Evolutionary conservation across 92 coral and sea anemone species (phyloP), one percentile per base, ranked within the genome.

Genomic region (Nematostella vectensis): DNA sequence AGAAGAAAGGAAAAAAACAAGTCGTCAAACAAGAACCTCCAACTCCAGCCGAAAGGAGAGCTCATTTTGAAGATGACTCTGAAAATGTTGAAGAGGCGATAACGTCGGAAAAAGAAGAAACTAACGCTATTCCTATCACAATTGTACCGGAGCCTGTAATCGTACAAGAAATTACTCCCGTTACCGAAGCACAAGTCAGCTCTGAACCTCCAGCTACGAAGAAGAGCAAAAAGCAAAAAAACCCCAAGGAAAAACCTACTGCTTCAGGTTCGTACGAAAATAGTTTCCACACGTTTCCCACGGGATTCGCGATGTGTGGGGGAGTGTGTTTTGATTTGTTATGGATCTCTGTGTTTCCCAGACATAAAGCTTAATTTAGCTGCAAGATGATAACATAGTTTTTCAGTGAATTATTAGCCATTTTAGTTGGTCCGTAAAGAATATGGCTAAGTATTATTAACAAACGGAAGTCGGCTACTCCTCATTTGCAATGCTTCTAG

Each of bases 191-290:
- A 11, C 29, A 25, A 22, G 50, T 24, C 48, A 75, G 54, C 47
- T 62, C 65, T 54, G 82, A 68, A 48, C 74, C 75, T 6, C 71
- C 69, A 25, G 31, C 67, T 24, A 50, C 54, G n/a, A 85, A 85
- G 73, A 85, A 80, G 51, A 2, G 82, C 18, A 86, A 74, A 67
- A 86, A 78, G 61, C 13, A 61, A 28, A 85, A 85, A 25, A 37
- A 25, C 11, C 16, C 70, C 12, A 80, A 85, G 43, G 95, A 85
- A 38, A 85, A 76, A 60, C 50, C 62, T 12, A 56, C 43, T 12
- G 51, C 61, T 72, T 62, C 78, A 71, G 88, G 88, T 80, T 68
- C 39, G 78, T 57, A 36, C 21, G n/a, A n/a, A n/a, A n/a, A n/a
- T n/a, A n/a, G n/a, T n/a, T n/a, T n/a, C n/a, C n/a, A n/a, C n/a